Percentiles rank a stretch among this genome's conserved stretches.
Evolutionary conservation across 2,888 invertebrate species (phyloP).

Genomic region (Julus scandinavius): DNA sequence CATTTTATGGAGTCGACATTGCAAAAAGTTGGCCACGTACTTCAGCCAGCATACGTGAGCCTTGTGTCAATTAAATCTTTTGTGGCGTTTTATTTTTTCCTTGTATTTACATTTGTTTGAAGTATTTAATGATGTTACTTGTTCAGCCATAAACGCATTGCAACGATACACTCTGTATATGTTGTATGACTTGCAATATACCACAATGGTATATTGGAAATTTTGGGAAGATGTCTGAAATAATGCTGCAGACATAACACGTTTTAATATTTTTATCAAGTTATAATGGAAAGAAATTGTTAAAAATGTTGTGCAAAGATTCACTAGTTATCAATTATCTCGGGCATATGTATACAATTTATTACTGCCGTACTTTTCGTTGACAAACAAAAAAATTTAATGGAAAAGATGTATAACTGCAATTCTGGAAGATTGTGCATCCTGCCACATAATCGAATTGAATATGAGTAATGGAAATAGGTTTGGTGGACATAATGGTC

Average conservation of each 20-base stretch:
- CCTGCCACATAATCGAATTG: slow-evolving; percentile 30
- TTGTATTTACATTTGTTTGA: too few species aligned
- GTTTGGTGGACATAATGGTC: not conserved
- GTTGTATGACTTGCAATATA: too few species aligned
- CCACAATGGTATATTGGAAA: too few species aligned
- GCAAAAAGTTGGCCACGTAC: too few species aligned
- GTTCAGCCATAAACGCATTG: too few species aligned
- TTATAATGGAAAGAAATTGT: not conserved
- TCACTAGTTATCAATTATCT: not conserved
- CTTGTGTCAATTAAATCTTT: too few species aligned
- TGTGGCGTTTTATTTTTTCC: too few species aligned
- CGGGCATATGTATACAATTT: not conserved
- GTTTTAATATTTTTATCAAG: not conserved
- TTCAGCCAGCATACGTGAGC: too few species aligned
- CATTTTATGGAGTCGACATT: not conserved
- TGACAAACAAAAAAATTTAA: not conserved
- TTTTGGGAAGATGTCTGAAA: too few species aligned
- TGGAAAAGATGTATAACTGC: not conserved
- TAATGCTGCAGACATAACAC: too few species aligned
- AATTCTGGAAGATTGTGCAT: not conserved
- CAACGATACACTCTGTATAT: too few species aligned
- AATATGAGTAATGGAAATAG: slow-evolving; percentile 43
- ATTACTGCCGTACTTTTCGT: not conserved
- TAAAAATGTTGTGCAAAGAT: not conserved
- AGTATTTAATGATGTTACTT: too few species aligned